phyloP scores from a whole-genome alignment of 1,140 invertebrate species.

The Eubasilissa regina region DNA sequence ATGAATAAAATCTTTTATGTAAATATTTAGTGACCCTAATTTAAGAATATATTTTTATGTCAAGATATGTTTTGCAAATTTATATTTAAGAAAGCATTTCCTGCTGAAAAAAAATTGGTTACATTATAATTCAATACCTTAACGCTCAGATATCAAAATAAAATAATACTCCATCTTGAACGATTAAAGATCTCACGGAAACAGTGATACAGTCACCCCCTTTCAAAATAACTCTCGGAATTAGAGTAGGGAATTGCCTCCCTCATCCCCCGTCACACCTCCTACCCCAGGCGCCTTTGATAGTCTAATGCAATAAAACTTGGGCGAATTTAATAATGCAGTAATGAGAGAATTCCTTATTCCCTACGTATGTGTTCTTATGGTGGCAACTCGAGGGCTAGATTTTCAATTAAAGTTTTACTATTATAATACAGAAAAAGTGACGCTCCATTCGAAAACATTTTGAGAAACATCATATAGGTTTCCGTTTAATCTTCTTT shows the following conservation, averaged over 20 bases:
- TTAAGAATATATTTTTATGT: too few relatives aligned
- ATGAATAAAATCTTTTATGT: too few relatives aligned
- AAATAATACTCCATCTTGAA: too few relatives aligned
- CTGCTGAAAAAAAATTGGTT: too few relatives aligned
- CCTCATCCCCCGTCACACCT: constrained; percentile 3
- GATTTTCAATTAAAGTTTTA: constrained; percentile 28
- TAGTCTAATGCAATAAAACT: constrained; percentile 65
- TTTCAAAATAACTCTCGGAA: constrained; percentile 46
- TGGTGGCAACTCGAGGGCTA: constrained; percentile 5
- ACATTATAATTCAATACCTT: too few relatives aligned
- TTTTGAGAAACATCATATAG: neutral
- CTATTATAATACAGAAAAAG: neutral
- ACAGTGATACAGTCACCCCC: constrained; percentile 30
- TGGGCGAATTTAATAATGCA: constrained; percentile 66
- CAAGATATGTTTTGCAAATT: too few relatives aligned
- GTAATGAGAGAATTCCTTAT: constrained; percentile 64
- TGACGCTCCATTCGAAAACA: too few relatives aligned
- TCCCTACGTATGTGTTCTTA: constrained; percentile 53
- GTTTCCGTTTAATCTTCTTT: too few relatives aligned
- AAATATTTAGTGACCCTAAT: too few relatives aligned
- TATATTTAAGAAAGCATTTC: too few relatives aligned
- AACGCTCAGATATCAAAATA: too few relatives aligned
- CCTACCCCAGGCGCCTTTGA: constrained; percentile 54
- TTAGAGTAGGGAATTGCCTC: constrained; percentile 39
- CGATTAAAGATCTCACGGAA: neutral